Percentiles rank a stretch among this genome's conserved stretches.
Conservation (phyloP, 2,888 invertebrate genomes). For the Serripes groenlandicus region DNA sequence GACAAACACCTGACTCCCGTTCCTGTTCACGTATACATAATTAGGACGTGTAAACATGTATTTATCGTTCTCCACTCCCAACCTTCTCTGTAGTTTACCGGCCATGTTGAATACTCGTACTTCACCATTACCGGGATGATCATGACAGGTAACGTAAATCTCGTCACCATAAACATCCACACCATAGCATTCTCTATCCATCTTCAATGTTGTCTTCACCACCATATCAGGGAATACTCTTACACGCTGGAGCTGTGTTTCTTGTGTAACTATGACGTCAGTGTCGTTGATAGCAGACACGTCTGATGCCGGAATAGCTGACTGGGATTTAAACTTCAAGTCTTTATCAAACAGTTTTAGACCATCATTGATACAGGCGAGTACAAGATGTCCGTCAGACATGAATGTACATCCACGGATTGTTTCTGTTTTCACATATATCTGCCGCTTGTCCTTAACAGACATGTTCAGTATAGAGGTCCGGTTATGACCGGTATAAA, state of each 20-base stretch:
- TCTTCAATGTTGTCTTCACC: background rate
- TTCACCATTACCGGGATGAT: background rate
- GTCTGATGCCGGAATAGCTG: background rate
- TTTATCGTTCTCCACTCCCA: background rate
- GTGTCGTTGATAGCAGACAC: background rate
- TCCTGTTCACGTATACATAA: constrained; percentile 6
- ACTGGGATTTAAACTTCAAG: background rate
- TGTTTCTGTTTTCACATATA: background rate
- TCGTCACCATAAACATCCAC: constrained; percentile 9
- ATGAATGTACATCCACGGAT: background rate
- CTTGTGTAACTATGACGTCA: background rate
- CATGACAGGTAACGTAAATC: constrained; percentile 13
- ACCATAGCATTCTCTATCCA: background rate
- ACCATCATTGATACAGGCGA: background rate
- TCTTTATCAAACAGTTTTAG: background rate
- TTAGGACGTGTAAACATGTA: background rate
- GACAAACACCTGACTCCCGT: background rate
- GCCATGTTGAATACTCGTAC: constrained; percentile 4
- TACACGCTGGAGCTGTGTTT: background rate
- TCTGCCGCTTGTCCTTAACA: background rate
- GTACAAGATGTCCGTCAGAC: constrained; percentile 3
- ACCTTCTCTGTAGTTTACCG: background rate
- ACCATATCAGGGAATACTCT: background rate
- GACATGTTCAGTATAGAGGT: background rate
- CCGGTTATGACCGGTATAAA: background rate